Base-by-base conservation (phyloP, 2,797 vertebrate species). In the Malacoctenus gilli region DNA sequence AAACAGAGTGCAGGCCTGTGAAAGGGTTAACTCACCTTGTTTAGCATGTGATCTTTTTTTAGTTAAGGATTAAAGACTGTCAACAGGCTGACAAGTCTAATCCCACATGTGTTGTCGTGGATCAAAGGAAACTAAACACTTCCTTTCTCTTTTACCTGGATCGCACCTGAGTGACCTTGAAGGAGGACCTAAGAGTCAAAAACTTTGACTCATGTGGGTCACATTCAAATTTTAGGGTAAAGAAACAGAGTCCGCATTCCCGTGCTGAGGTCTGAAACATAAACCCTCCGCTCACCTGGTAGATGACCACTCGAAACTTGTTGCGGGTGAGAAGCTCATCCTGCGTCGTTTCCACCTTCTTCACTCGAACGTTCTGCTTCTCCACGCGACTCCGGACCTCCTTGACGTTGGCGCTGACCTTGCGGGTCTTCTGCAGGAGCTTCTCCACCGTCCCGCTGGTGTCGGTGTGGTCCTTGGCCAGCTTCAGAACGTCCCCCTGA, bases 311-410 rank as follows among this genome's bases (percentile, higher is more conserved):
- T 0, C 96, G 89, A 82, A 99, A 99, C 89, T 94, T 97, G 92
- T 98, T 99, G 78, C 96, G 94, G n/a, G 90, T 95, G 74, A 99
- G 93, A 87, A 99, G 95, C 84, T 99, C 96, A 21, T 97, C 93
- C 79, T 99, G 97, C 2, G 95, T 95, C 5, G 89, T 72, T 74
- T 98, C 93, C n/a, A 99, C 96, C 74, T 96, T 99, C 85, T 82
- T 91, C 25, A 99, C 95, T 0, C 90, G 91, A 9, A 85, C 40
- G 1, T 91, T 95, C 37, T 99, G 97, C 85, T 93, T 95, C 87
- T 99, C 96, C 37, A 99, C 95, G 0, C 96, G 93, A 0, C 91
- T 79, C 40, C 94, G 93, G 51, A 99, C 94, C 38, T 99, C 97
- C 90, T 95, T 99, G 57, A 99, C 89, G 8, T 95, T 95, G 72